These are phyloP conservation scores for Amiota communis DNA, from an alignment of 2,888 invertebrate genomes.

Conservation along the genomic window DNA sequence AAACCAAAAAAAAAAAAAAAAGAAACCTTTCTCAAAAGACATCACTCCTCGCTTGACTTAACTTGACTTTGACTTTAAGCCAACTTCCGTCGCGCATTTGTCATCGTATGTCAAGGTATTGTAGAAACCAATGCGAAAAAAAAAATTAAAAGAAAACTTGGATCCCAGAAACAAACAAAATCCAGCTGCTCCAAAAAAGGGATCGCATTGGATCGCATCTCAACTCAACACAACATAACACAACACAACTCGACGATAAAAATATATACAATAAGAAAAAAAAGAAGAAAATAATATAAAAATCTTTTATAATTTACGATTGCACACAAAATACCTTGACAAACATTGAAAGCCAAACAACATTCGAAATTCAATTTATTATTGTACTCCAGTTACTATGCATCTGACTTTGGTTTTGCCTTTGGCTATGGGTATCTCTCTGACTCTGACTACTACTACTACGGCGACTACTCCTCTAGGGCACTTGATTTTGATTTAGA, in stretches of 20 bases:
- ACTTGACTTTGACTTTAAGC: constrained; percentile 27
- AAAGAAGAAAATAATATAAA: constrained; percentile 40
- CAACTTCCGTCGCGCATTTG: constrained; percentile 61
- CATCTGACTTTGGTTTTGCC: not conserved
- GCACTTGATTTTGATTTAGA: constrained; percentile 11
- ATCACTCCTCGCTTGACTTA: not conserved
- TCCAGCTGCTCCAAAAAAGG: constrained; percentile 12
- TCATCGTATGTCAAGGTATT: constrained; percentile 56
- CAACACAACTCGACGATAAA: not conserved
- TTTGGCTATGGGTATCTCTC: too few relatives aligned
- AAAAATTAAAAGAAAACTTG: not conserved
- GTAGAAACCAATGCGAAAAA: too few relatives aligned
- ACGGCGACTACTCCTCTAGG: too few relatives aligned
- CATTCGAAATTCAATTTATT: too few relatives aligned
- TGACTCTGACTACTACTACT: too few relatives aligned
- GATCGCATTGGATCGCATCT: not conserved
- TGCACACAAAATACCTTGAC: constrained; percentile 39
- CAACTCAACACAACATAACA: constrained; percentile 33
- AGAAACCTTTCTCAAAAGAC: too few relatives aligned
- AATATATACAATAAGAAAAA: too few relatives aligned
- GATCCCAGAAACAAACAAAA: constrained; percentile 12
- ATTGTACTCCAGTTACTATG: not conserved
- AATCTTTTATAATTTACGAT: constrained; percentile 57
- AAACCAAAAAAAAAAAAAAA: constrained; percentile 39
- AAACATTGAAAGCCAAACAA: not conserved